Evolutionary conservation across 2,888 invertebrate species (phyloP), one percentile per base, ranked within the genome.

Genomic region (Periphyllus acericola): DNA sequence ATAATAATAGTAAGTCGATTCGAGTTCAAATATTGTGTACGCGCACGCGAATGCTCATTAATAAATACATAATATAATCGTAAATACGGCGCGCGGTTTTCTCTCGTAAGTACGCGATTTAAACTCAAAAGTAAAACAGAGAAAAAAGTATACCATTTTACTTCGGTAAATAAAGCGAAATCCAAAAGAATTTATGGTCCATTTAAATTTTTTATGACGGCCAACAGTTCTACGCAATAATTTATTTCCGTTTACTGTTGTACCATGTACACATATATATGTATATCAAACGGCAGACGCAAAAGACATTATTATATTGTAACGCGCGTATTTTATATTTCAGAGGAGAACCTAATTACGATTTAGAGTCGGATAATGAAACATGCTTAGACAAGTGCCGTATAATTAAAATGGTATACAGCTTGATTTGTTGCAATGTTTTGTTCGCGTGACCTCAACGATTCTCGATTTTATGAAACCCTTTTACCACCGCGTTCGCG

Each of bases 141-240:
- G n/a, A 60, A 25, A 60, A 52, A 60, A 60, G 60, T 60, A 34
- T 60, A 25, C 2, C 29, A 66, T 36, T 80, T 80, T 66, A 40
- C 79, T 60, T 80, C 29, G 17, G 66, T n/a, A 36, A 80, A 80
- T 80, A 66, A 80, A 80, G 80, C 66, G 80, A 66, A 79, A 79
- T 60, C 55, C 34, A 29, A 79, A 60, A 19, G 46, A 46, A 68
- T 68, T 40, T 81, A 81, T 46, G 40, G 68, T 68, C 34, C 40
- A 79, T 32, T 79, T 79, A 60, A 60, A 60, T 79, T 60, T 78
- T 60, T 25, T 60, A 79, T 36, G 34, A 17, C 25, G 55, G 55
- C 34, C 60, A 79, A 60, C 21, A 21, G 32, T 68, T 40, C 29
- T 29, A 21, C 21, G 66, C 40, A 40, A 25, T 60, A 60, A 68